phyloP scores from a whole-genome alignment of 2,888 invertebrate species.

The Pristionchus entomophagus region DNA sequence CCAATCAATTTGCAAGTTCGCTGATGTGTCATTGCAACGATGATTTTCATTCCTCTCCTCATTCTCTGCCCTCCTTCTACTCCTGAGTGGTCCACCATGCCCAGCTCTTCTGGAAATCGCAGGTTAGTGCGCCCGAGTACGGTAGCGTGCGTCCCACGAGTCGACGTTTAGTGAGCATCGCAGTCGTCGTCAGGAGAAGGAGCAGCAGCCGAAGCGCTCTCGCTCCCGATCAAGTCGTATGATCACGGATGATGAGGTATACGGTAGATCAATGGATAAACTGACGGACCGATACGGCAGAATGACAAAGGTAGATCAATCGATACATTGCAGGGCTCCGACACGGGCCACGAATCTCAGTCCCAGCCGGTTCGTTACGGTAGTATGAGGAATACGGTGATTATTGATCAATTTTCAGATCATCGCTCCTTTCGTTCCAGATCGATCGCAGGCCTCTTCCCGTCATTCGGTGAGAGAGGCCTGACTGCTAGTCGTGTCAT shows the following conservation, averaged over 20 bases:
- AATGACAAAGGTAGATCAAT: not conserved
- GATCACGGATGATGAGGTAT: not conserved
- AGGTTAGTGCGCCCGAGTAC: not conserved
- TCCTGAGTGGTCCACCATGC: not conserved
- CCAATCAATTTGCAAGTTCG: not conserved
- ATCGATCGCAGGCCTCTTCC: no score
- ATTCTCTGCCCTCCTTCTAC: not conserved
- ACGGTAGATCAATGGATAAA: not conserved
- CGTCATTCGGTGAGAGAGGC: no score
- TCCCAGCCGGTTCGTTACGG: not conserved
- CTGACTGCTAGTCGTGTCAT: no score
- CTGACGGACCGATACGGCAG: no score
- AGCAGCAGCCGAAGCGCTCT: not conserved
- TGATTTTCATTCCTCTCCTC: not conserved
- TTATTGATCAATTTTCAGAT: not conserved
- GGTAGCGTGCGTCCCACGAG: not conserved
- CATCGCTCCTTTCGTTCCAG: not conserved
- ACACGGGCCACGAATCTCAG: not conserved
- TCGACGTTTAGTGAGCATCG: conserved; percentile 22
- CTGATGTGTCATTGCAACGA: not conserved
- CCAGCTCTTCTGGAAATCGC: not conserved
- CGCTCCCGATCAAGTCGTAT: no score
- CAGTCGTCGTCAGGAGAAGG: not conserved
- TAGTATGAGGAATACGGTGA: not conserved
- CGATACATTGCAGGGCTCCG: conserved; percentile 1